Evolutionary conservation across 2,797 vertebrate genomes (phyloP).

Genomic region (Micromesistius poutassou): DNA sequence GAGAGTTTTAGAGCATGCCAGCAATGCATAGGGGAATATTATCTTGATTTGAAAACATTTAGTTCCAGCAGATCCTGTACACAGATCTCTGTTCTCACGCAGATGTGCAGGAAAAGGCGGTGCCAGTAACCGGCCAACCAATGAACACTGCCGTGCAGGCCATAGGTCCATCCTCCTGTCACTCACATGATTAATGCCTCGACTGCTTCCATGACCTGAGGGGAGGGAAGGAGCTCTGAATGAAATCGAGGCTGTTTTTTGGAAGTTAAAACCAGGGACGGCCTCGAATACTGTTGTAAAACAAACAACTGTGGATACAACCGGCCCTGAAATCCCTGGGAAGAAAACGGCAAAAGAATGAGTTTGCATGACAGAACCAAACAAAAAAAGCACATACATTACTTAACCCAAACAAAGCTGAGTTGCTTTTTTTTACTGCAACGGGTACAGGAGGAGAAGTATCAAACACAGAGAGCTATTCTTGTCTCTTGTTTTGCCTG

Average conservation of each 20-base stretch:
- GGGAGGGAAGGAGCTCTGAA: constrained; percentile 26
- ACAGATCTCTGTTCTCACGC: constrained; percentile 71
- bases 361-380: not conserved
- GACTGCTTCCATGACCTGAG: constrained; percentile 23
- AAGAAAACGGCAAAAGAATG: not conserved
- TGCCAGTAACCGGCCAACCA: constrained; percentile 27
- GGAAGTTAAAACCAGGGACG: not conserved
- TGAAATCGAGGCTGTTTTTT: not conserved
- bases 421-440: not conserved
- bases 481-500: constrained; percentile 16
- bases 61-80: constrained; percentile 71
- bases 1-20: constrained; percentile 63
- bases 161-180: constrained; percentile 32
- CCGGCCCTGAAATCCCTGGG: not conserved
- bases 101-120: constrained; percentile 64
- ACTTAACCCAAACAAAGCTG: not conserved
- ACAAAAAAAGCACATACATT: not conserved
- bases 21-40: constrained; percentile 69
- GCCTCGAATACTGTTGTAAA: not conserved
- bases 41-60: constrained; percentile 76
- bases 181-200: constrained; percentile 36
- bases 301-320: not conserved
- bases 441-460: constrained; percentile 8
- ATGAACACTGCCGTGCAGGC: constrained; percentile 29
- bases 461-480: constrained; percentile 14